Conservation (phyloP, 2,113 vertebrate genomes). For the Siphamia tubifer region DNA sequence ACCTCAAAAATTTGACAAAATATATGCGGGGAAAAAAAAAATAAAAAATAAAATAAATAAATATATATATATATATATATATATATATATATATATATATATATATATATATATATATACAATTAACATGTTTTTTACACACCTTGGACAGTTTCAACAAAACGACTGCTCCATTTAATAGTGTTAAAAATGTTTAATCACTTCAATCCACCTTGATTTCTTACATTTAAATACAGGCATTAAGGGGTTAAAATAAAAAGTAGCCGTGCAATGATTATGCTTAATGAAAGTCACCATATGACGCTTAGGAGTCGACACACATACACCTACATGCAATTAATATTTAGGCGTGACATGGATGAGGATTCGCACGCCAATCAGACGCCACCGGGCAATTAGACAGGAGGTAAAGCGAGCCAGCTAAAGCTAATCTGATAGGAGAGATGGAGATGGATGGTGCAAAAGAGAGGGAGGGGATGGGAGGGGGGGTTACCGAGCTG, state of each 20-base stretch:
- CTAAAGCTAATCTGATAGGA: constrained; percentile 62
- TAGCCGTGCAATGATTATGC: constrained; percentile 31
- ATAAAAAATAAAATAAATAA: too few relatives aligned
- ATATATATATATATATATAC: too few relatives aligned
- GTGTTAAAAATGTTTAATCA: too few relatives aligned
- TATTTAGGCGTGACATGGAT: constrained; percentile 49
- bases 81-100: too few relatives aligned
- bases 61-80: too few relatives aligned
- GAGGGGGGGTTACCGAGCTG: neutral
- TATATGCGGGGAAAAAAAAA: too few relatives aligned
- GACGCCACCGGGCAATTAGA: constrained; percentile 53
- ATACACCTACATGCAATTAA: constrained; percentile 53
- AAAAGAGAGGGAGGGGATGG: neutral
- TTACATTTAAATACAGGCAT: too few relatives aligned
- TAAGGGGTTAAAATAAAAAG: constrained; percentile 23
- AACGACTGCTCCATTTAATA: too few relatives aligned
- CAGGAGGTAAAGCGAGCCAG: constrained; percentile 27
- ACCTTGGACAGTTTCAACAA: too few relatives aligned
- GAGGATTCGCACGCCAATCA: constrained; percentile 68
- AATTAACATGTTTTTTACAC: too few relatives aligned
- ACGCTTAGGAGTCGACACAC: constrained; percentile 22
- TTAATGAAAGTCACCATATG: constrained; percentile 53
- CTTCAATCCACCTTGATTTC: too few relatives aligned
- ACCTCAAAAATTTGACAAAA: too few relatives aligned
- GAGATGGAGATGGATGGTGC: constrained; percentile 42